Base-by-base conservation (phyloP, 92 coral and sea anemone genomes). In the Meandrina meandrites region DNA sequence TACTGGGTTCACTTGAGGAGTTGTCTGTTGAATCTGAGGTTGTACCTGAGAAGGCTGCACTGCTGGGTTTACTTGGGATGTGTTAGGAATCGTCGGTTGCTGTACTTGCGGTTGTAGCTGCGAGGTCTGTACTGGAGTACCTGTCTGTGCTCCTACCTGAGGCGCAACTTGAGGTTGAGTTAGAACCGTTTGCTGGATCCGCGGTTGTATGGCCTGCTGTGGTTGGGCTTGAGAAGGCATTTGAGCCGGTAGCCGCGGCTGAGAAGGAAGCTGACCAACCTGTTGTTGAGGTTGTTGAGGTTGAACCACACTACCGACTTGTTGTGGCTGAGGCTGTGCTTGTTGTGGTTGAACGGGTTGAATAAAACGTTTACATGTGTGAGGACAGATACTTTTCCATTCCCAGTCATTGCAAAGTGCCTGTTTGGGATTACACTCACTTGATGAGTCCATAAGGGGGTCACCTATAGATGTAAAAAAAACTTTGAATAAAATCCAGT, bases 371-470 rank as follows among this genome's bases (percentile, higher is more conserved):
- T 53, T 85, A 51, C 88, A 85, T 48, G 88, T 76, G 75, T 76
- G 88, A 6, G 88, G 88, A 50, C 88, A 85, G 31, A 85, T 77
- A 1, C 48, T 17, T 64, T 66, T 70, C 88, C 88, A 85, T 85
- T 76, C 88, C 30, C 28, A 9, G 68, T 85, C 76, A 27, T 18
- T 50, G 22, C 88, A 85, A 45, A 42, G 88, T 1, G 9, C 51
- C 30, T 77, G 48, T 78, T 66, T 77, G 50, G 88, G 8, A 45
- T 40, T 66, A 22, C 88, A 85, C 36, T 56, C 77, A 50, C 88
- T 85, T 22, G 83, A 22, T 27, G 76, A 47, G 60, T 85, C 88
- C 82, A 85, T 85, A 18, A 85, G 27, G 34, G 88, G 76, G 50
- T 78, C 58, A 50, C 76, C 88, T 85, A 13, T 54, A 85, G 21